Conservation (phyloP, 1,140 invertebrate species). For the Drosophila subobscura region DNA sequence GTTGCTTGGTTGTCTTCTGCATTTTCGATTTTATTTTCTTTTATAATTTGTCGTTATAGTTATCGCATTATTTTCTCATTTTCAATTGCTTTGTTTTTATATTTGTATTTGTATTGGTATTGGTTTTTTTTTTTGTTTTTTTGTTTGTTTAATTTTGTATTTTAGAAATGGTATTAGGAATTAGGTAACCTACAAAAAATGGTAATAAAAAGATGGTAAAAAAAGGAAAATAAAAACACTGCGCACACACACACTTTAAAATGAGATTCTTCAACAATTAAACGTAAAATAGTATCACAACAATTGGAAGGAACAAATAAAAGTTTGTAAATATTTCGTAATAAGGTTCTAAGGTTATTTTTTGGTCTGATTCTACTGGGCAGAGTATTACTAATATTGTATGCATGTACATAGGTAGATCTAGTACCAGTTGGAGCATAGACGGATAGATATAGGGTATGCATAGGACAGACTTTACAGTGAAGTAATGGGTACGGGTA, state of each 20-base stretch:
- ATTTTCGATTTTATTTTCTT: constrained; percentile 15
- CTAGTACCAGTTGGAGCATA: background rate
- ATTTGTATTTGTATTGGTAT: constrained; percentile 26
- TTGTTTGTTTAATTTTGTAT: constrained; percentile 49
- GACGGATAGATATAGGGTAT: constrained; percentile 4
- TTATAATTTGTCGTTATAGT: constrained; percentile 41
- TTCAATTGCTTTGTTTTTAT: constrained; percentile 14
- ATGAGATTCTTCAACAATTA: constrained; percentile 42
- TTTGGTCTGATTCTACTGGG: background rate
- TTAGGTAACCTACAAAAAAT: constrained; percentile 84
- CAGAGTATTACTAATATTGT: background rate
- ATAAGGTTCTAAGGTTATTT: constrained; percentile 7
- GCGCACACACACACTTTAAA: constrained; percentile 51
- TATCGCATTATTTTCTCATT: constrained; percentile 7
- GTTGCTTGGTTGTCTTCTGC: too few relatives aligned
- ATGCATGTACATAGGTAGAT: background rate
- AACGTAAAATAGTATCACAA: constrained; percentile 12
- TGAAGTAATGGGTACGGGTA: too few relatives aligned
- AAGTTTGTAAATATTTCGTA: constrained; percentile 15
- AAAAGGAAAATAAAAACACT: constrained; percentile 72
- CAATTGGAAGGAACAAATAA: constrained; percentile 7
- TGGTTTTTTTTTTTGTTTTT: constrained; percentile 39
- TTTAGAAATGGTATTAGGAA: constrained; percentile 79
- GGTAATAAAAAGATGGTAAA: constrained; percentile 83
- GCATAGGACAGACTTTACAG: constrained; percentile 21